Conservation (phyloP, 2,113 vertebrate species). For the Campylorhamphus procurvoides region DNA sequence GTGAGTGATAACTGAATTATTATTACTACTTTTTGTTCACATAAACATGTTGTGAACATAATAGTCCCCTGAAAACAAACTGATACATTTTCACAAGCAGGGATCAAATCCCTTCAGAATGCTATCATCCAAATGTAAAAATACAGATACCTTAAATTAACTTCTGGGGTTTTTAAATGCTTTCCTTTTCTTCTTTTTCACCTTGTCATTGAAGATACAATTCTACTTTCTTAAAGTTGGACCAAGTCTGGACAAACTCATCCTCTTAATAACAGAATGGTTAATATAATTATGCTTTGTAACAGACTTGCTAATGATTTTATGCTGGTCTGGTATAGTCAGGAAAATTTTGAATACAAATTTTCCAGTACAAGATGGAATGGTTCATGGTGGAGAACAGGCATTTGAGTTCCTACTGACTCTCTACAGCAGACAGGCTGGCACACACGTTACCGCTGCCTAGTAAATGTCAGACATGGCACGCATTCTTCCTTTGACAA, state of each 20-base stretch:
- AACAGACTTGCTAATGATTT: background rate
- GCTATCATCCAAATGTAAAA: background rate
- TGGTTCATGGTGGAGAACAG: background rate
- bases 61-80: background rate
- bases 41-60: background rate
- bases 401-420: background rate
- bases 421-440: background rate
- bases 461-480: background rate
- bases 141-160: background rate
- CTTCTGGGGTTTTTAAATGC: background rate
- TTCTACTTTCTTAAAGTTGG: background rate
- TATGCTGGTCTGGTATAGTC: background rate
- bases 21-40: background rate
- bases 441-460: background rate
- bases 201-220: background rate
- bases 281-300: background rate
- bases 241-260: background rate
- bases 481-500: background rate
- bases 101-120: background rate
- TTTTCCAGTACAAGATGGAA: background rate
- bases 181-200: background rate
- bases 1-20: background rate
- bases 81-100: background rate
- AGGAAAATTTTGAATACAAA: background rate
- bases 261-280: background rate